Percentiles rank a stretch among this genome's conserved stretches.
phyloP scores from a whole-genome alignment of 2,888 invertebrate species.

The Drosophila paramelanica region DNA sequence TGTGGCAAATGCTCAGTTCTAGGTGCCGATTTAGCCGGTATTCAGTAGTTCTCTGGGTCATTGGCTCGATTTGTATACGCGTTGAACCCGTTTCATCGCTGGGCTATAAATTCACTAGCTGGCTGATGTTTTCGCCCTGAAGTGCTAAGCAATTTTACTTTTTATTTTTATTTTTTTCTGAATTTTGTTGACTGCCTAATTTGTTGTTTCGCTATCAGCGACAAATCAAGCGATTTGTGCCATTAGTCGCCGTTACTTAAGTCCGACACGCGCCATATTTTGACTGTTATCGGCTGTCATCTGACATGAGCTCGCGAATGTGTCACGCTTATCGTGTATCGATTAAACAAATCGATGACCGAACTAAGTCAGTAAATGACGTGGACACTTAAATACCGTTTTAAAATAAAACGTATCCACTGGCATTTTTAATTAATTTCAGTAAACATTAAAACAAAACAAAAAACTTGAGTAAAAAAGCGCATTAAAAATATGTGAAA shows the following conservation, averaged over 20 bases:
- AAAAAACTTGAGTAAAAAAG: constrained; percentile 34
- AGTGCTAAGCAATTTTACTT: constrained; percentile 58
- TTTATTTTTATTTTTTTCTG: constrained; percentile 4
- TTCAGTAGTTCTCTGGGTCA: constrained; percentile 74
- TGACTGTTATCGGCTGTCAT: constrained; percentile 6
- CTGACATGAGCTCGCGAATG: constrained; percentile 20
- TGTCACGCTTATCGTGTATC: constrained; percentile 8
- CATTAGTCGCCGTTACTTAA: constrained; percentile 33
- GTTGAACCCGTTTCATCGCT: constrained; percentile 52
- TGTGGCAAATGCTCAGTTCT: constrained; percentile 13
- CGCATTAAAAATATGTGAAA: not conserved
- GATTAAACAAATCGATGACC: not conserved
- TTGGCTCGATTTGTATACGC: constrained; percentile 48
- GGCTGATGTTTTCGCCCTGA: constrained; percentile 46
- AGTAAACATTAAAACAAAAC: constrained; percentile 24
- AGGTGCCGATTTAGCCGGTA: constrained; percentile 11
- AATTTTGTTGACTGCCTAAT: constrained; percentile 40
- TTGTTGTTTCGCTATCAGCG: constrained; percentile 60
- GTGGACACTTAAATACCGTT: not conserved
- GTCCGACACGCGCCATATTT: constrained; percentile 48
- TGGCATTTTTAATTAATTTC: constrained; percentile 1
- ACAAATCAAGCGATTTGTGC: constrained; percentile 28
- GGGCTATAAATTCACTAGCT: constrained; percentile 55
- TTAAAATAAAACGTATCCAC: not conserved
- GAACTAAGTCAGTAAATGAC: too few relatives aligned